Conservation (phyloP, 2,113 vertebrate genomes). For the Ameiurus melas region DNA sequence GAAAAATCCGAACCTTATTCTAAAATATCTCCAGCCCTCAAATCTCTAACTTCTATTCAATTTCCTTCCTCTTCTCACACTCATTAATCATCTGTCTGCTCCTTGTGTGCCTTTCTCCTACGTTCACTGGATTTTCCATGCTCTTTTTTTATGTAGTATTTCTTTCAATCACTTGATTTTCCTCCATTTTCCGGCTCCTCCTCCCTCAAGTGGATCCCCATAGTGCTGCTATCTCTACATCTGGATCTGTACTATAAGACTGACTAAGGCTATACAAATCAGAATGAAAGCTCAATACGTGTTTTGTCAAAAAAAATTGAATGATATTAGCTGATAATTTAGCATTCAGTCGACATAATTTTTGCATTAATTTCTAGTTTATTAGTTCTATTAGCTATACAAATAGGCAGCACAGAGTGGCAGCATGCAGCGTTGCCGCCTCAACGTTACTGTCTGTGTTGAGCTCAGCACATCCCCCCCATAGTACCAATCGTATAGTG, state of each 20-base stretch:
- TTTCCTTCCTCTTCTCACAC: slow-evolving; percentile 1
- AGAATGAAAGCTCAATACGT: slow-evolving; percentile 6
- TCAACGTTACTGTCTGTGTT: neutral
- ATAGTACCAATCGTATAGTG: no score
- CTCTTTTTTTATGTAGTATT: slow-evolving; percentile 29
- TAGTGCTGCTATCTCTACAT: slow-evolving; percentile 58
- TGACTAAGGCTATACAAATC: neutral
- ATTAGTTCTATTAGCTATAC: neutral
- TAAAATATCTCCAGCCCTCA: slow-evolving; percentile 32
- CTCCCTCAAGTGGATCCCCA: slow-evolving; percentile 49
- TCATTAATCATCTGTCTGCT: slow-evolving; percentile 24
- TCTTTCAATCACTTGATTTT: slow-evolving; percentile 7
- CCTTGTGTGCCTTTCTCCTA: neutral
- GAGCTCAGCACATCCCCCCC: no score
- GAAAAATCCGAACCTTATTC: slow-evolving; percentile 20
- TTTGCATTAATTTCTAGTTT: neutral
- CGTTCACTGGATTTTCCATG: slow-evolving; percentile 30
- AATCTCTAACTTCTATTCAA: slow-evolving; percentile 21
- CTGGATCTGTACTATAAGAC: slow-evolving; percentile 63
- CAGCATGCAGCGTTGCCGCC: neutral
- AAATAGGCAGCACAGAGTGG: neutral
- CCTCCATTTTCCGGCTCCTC: slow-evolving; percentile 23
- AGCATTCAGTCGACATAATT: neutral
- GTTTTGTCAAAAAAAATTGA: neutral
- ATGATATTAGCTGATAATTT: neutral